A percentile compares a stretch with the other conserved stretches of the same genome.
Conservation (phyloP, 2,797 vertebrate species). For the Margarornis squamiger region DNA sequence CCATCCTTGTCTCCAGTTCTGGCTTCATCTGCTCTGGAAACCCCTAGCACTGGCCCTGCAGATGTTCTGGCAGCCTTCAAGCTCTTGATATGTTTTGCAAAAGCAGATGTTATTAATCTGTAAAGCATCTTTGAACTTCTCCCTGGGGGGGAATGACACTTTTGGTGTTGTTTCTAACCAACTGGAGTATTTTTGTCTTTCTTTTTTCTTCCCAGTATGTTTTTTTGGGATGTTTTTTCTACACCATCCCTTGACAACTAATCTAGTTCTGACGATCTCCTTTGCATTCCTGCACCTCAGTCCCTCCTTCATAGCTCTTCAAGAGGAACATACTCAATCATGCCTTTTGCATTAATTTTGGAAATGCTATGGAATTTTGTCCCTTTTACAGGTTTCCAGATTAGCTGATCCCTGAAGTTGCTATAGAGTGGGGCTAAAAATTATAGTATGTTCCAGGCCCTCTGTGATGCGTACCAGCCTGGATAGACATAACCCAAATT, state of each 20-base stretch:
- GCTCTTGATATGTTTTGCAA: background rate
- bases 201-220: background rate
- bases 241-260: background rate
- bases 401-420: background rate
- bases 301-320: rapidly evolving
- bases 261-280: background rate
- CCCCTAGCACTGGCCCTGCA: background rate
- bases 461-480: background rate
- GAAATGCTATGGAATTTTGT: background rate
- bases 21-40: background rate
- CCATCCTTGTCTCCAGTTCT: background rate
- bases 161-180: background rate
- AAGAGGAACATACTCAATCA: background rate
- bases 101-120: background rate
- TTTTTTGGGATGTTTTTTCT: background rate
- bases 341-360: background rate
- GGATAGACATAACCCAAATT: background rate
- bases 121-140: background rate
- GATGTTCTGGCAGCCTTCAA: background rate
- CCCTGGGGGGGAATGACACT: background rate
- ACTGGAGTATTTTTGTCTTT: background rate
- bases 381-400: background rate
- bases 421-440: background rate
- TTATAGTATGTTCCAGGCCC: background rate
- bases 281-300: background rate